These are phyloP conservation scores for Cettia cetti DNA, from an alignment of 2,113 vertebrate species.

Conservation along the genomic window DNA sequence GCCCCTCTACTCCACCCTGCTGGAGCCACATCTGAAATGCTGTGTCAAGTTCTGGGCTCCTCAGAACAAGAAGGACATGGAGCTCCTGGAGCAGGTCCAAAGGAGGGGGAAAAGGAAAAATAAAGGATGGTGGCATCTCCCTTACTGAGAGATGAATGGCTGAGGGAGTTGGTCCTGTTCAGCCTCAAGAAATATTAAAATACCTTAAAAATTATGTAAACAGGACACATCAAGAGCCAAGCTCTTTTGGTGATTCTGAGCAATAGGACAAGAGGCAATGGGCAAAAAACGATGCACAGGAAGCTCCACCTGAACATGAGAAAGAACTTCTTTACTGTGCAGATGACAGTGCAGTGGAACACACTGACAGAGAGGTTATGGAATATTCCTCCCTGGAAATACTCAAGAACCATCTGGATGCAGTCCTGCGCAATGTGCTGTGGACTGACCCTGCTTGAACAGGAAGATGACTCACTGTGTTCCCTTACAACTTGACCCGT, in stretches of 20 bases:
- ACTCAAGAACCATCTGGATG: neutral
- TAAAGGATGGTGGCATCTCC: neutral
- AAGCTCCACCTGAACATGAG: neutral
- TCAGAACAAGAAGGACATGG: neutral
- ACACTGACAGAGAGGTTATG: neutral
- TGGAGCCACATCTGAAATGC: rapidly evolving
- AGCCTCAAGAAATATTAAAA: neutral
- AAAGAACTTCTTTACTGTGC: neutral
- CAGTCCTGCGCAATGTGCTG: neutral
- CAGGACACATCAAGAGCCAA: neutral
- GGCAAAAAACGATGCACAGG: neutral
- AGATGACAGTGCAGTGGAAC: neutral
- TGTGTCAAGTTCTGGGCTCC: neutral
- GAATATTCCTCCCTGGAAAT: neutral
- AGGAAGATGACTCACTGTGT: neutral
- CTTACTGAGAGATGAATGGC: neutral
- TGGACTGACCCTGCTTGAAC: neutral
- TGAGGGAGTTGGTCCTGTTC: neutral
- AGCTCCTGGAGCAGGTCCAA: neutral
- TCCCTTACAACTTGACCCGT: neutral
- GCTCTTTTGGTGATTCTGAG: neutral
- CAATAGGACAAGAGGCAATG: neutral
- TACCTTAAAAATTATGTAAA: neutral
- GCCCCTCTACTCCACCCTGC: neutral
- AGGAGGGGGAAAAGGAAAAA: neutral